A percentile compares a stretch with the other conserved stretches of the same genome.
These are phyloP conservation scores for Drosophila barbarae DNA, from an alignment of 2,888 invertebrate species.

Conservation along the genomic window DNA sequence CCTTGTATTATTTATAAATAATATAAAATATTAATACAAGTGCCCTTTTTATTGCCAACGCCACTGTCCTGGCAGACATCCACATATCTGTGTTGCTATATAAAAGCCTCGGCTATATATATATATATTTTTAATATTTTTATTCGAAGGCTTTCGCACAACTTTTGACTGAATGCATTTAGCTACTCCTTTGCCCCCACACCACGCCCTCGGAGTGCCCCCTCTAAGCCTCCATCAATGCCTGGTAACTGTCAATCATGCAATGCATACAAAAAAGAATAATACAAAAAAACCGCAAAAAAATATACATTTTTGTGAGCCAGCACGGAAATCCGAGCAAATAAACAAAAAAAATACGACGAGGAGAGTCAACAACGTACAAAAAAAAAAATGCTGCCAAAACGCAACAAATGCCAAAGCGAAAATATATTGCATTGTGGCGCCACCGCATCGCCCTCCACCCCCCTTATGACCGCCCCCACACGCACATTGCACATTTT, in stretches of 20 bases:
- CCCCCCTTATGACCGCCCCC: slow-evolving; percentile 11
- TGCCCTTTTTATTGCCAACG: not conserved
- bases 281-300: slow-evolving; percentile 30
- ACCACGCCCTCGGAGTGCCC: not conserved
- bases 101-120: slow-evolving; percentile 9
- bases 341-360: slow-evolving; percentile 26
- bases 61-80: slow-evolving; percentile 4
- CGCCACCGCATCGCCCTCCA: not conserved
- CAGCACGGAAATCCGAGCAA: slow-evolving; percentile 36
- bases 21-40: no score
- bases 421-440: slow-evolving; percentile 59
- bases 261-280: slow-evolving; percentile 25
- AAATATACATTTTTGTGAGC: slow-evolving; percentile 33
- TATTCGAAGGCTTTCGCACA: slow-evolving; percentile 53
- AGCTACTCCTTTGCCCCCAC: slow-evolving; percentile 36
- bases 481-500: slow-evolving; percentile 71
- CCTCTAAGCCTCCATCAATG: slow-evolving; percentile 35
- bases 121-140: slow-evolving; percentile 20
- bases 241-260: slow-evolving; percentile 47
- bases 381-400: slow-evolving; percentile 45
- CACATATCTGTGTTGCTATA: not conserved
- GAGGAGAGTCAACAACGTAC: slow-evolving; percentile 4
- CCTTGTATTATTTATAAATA: not conserved
- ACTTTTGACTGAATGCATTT: slow-evolving; percentile 60
- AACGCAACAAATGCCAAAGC: slow-evolving; percentile 65